These are phyloP conservation scores for Drosophila nr. fundita DNA, from an alignment of 2,888 invertebrate species.

Conservation along the genomic window DNA sequence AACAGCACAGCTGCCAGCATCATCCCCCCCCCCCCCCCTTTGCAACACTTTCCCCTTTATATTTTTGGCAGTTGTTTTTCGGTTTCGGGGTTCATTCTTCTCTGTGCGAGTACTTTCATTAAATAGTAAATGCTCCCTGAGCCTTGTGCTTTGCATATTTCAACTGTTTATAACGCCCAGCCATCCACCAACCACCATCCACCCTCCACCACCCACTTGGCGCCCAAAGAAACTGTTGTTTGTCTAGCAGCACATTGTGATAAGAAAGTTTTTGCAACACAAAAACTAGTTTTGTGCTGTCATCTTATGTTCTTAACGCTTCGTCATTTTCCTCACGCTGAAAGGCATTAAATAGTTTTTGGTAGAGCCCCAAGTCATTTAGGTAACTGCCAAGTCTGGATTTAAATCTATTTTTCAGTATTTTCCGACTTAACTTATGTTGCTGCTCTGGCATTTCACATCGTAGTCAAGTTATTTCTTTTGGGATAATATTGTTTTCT, in stretches of 20 bases:
- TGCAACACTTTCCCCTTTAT: constrained; percentile 68
- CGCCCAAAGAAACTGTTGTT: constrained; percentile 37
- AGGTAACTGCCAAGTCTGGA: background rate
- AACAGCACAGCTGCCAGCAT: constrained; percentile 48
- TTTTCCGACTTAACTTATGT: background rate
- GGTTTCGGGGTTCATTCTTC: constrained; percentile 33
- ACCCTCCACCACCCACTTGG: background rate
- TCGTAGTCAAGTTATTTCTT: background rate
- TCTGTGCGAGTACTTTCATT: constrained; percentile 68
- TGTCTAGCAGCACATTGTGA: constrained; percentile 56
- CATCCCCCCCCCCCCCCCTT: constrained; percentile 37
- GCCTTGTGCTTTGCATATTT: constrained; percentile 69
- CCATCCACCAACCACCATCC: background rate
- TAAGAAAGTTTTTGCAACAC: constrained; percentile 51
- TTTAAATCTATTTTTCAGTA: background rate
- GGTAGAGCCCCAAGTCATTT: constrained; percentile 3
- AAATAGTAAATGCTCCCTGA: constrained; percentile 62
- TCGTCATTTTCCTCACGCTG: constrained; percentile 50
- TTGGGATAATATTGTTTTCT: background rate
- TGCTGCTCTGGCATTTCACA: background rate
- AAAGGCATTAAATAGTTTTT: constrained; percentile 13
- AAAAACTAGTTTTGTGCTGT: constrained; percentile 63
- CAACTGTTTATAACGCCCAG: constrained; percentile 51
- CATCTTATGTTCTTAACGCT: constrained; percentile 53
- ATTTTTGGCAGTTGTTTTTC: constrained; percentile 38